Base-by-base conservation (phyloP, 1,140 invertebrate species). In the Stegodyphus mimosarum region DNA sequence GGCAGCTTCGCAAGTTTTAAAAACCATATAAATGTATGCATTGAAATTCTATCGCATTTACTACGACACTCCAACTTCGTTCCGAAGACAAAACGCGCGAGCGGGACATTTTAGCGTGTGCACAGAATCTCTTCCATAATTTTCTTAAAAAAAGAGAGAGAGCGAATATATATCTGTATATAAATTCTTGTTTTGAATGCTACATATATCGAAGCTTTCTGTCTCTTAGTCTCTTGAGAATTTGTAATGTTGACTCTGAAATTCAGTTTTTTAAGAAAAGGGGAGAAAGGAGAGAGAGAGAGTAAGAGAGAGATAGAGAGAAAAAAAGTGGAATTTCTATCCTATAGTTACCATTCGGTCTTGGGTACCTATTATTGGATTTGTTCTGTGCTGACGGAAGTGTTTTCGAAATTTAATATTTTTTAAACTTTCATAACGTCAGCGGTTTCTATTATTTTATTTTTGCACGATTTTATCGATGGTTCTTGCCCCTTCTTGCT, bases 401-500 rank as follows among this genome's bases (percentile, higher is more conserved):
- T 84, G 81, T 84, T 84, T 84, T 84, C 55, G 60, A 84, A 84
- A 84, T 84, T 84, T 84, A 84, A 84, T 84, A 84, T 76, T 84
- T 84, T 66, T 84, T 84, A 76, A 84, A 84, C 81, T 84, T 84
- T 84, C 81, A 84, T 84, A 76, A 63, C 81, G 81, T 84, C 81
- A 84, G 81, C 81, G 64, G 49, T 84, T 74, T 72, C 69, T 73
- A 73, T 80, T 72, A 80, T 71, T 83, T 72, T 83, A 60, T 81
- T 73, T 83, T 83, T 83, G 80, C 80, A 83, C 71, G 71, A 33
- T 74, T 83, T 74, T 74, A 74, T 83, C 71, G 17, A 60, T 63
- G n/a, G 77, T 51, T 55, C 77, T 79, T 15, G 55, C 9, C 15
- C 5, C 15, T 7, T n/a, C 17, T 72, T 71, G 78, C 78, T 13